Base-by-base conservation (phyloP, 2,113 vertebrate species). In the Neodontobutis hainanensis region DNA sequence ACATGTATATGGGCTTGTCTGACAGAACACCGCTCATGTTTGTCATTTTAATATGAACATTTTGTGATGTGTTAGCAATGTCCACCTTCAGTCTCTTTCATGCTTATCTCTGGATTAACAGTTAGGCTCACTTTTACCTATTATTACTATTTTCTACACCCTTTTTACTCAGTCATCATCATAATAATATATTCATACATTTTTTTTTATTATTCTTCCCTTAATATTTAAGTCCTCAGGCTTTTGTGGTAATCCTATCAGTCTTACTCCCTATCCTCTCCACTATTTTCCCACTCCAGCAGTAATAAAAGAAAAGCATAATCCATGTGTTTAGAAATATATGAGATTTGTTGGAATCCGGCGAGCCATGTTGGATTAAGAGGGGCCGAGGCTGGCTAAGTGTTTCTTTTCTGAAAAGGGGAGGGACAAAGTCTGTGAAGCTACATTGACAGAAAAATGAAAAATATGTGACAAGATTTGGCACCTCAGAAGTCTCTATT, bases 291-390 rank as follows among this genome's bases (percentile, higher is more conserved):
- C 78, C 65, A 73, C 71, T 79, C 59, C 87, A 87, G 86, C 91
- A 93, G 91, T 95, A 95, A 95, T 95, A 95, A 94, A 92, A 91
- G 87, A 94, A 91, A 89, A 90, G 74, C 90, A 94, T 95, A 95
- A 95, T 95, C 94, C 93, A 91, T n/a, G 88, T 94, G 91, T 95
- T 95, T 93, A 92, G 92, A 91, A 94, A 94, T 94, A 27, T 27
- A 94, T 93, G 91, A 95, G 91, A 94, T 95, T 94, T 95, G 74
- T 88, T 93, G 91, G 92, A 94, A 94, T 92, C 92, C 88, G 89
- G 66, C 65, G 84, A 86, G 85, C 82, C 75, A 61, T 78, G 84
- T 64, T 88, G 93, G 92, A 94, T 94, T 94, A 94, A 83, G 66
- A 65, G 6, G 60, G 73, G 83, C 66, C 67, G 64, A 27, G 72